phyloP scores from a whole-genome alignment of 1,140 invertebrate species.

The Diploscapter pachys region DNA sequence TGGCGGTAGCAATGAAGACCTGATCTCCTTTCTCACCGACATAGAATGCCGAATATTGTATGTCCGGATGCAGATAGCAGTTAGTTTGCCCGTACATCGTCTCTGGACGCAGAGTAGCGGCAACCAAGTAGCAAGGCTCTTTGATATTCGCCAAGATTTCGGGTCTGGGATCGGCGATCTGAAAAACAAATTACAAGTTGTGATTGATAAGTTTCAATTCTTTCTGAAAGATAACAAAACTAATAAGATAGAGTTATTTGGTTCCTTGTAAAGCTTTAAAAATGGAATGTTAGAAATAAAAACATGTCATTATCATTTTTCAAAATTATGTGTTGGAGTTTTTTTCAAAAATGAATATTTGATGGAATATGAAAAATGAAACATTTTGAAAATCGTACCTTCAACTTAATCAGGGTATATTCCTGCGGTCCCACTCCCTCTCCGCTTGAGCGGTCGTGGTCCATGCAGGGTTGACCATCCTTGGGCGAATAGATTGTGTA shows the following conservation, averaged over 20 bases:
- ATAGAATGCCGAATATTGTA: conserved; percentile 64
- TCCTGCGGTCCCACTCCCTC: conserved; percentile 97
- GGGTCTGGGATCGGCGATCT: conserved; percentile 67
- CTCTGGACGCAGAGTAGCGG: conserved; percentile 94
- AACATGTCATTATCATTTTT: too few relatives aligned
- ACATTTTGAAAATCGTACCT: conserved; percentile 53
- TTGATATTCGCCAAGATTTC: conserved; percentile 29
- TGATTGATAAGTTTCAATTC: neutral
- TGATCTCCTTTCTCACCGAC: conserved; percentile 65
- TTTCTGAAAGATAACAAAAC: neutral
- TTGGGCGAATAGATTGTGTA: conserved; percentile 94
- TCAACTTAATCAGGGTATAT: conserved; percentile 95
- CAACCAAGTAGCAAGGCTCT: conserved; percentile 77
- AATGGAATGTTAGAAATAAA: too few relatives aligned
- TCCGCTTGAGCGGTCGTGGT: conserved; percentile 89
- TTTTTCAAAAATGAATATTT: neutral
- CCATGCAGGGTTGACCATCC: conserved; percentile 98
- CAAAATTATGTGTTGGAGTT: neutral
- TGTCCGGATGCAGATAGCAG: conserved; percentile 93
- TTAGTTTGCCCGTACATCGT: conserved; percentile 99
- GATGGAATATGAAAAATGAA: neutral
- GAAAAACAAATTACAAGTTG: conserved; percentile 63
- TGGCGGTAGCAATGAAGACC: conserved; percentile 79
- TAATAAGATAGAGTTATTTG: neutral
- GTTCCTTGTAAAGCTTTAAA: too few relatives aligned